These are phyloP conservation scores for Eumerus sabulonum DNA, from an alignment of 2,888 invertebrate genomes.

Conservation along the genomic window DNA sequence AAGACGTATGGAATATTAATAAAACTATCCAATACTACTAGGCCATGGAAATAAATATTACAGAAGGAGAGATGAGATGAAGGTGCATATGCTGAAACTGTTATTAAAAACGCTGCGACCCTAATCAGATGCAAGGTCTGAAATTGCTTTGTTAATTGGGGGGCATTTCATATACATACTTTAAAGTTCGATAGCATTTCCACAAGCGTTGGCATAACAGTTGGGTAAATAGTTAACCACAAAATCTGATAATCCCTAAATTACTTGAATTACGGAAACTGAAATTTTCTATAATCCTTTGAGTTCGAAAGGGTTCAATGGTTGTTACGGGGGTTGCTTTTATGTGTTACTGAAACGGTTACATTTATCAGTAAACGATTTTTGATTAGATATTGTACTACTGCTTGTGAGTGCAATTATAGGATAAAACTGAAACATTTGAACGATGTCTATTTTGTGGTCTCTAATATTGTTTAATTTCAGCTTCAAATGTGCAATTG, in stretches of 20 bases:
- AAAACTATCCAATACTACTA: too few species aligned
- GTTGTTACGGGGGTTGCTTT: not conserved
- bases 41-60: too few species aligned
- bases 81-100: too few species aligned
- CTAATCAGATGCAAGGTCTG: too few species aligned
- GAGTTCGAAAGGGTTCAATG: slow-evolving; percentile 26
- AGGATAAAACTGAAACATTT: slow-evolving; percentile 14
- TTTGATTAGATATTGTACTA: slow-evolving; percentile 7
- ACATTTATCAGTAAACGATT: slow-evolving; percentile 10
- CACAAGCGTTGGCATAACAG: not conserved
- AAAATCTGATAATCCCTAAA: slow-evolving; percentile 42
- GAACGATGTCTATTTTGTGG: not conserved
- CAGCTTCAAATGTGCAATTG: too few species aligned
- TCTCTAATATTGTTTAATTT: not conserved
- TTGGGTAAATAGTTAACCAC: slow-evolving; percentile 9
- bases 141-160: too few species aligned
- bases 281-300: slow-evolving; percentile 17
- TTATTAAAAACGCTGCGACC: too few species aligned
- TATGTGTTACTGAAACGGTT: not conserved
- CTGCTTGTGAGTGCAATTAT: slow-evolving; percentile 34
- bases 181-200: too few species aligned
- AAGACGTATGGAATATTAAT: too few species aligned
- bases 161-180: too few species aligned
- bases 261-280: slow-evolving; percentile 14
- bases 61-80: too few species aligned